Base-by-base conservation (phyloP, 1,140 invertebrate species). In the Leptoteleia sp. region DNA sequence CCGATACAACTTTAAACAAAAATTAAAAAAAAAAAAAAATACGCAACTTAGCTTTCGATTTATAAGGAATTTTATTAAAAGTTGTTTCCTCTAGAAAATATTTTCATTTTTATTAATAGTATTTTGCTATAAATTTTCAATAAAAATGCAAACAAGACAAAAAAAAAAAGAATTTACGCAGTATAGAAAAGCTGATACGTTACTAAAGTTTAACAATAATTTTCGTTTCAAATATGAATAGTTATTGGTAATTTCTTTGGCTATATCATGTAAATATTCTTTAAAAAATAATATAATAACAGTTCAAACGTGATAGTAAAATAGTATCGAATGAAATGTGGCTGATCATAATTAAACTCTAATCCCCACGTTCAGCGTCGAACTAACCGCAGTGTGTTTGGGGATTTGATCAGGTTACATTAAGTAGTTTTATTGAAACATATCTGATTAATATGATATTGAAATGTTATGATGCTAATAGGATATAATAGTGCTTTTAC, bases 401-500 rank as follows among this genome's bases (percentile, higher is more conserved):
- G n/a, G 43, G 25, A 38, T 61, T 47, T 31, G 57, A 48, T 61
- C 43, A 61, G 57, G 17, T 64, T 64, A 29, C 59, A 50, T 50
- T 50, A 47, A 61, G 40, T 35, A 61, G 35, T 38, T 64, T 38
- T 50, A 64, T 64, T 40, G 45, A 64, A 64, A 64, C 19, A 9
- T 50, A 50, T 50, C 43, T 50, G 33, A 50, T 64, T 64, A 64
- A 64, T 31, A 29, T 31, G 33, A 64, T 38, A 64, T 40, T 64
- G 45, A 50, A 40, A 64, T 64, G 22, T 64, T 64, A 29, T 64
- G 45, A 64, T 29, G 42, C 48, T 61, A 61, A 61, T 61, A 48
- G 2, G 31, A 38, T 37, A 48, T 27, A 47, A 47, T 38, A 7
- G 16, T 38, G 42, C 37, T 61, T 27, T 9, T 47, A 12, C 17